A percentile compares a stretch with the other conserved stretches of the same genome.
Evolutionary conservation across 2,113 vertebrate genomes (phyloP).

Genomic region (Phalacrocorax pelagicus): DNA sequence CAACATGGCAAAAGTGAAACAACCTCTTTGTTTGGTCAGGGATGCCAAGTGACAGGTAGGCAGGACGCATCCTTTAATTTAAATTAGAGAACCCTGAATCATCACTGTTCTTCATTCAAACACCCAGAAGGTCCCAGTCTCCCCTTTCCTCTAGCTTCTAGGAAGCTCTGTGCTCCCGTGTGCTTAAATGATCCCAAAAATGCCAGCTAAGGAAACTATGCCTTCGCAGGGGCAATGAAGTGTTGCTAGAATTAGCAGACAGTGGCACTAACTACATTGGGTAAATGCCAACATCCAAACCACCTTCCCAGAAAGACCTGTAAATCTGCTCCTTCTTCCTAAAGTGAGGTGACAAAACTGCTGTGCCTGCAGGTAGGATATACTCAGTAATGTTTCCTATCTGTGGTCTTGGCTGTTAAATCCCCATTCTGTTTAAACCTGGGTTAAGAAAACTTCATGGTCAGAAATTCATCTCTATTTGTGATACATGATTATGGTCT

Average conservation of each 20-base stretch:
- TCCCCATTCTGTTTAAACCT: neutral
- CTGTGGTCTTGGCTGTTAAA: neutral
- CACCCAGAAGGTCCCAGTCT: neutral
- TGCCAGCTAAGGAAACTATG: neutral
- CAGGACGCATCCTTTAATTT: neutral
- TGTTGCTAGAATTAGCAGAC: neutral
- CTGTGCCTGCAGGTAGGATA: neutral
- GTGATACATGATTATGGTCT: neutral
- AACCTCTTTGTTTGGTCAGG: neutral
- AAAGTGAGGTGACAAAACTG: neutral
- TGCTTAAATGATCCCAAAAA: neutral
- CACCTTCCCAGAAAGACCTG: neutral
- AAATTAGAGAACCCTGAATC: neutral
- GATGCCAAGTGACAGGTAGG: neutral
- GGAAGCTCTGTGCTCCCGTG: neutral
- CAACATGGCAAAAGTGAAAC: neutral
- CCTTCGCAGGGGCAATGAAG: neutral
- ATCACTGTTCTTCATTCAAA: neutral
- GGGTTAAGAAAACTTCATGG: neutral
- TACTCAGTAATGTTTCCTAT: neutral
- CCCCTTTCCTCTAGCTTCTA: neutral
- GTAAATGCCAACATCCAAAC: neutral
- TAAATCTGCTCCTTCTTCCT: neutral
- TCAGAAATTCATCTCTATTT: neutral
- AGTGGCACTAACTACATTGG: neutral